Evolutionary conservation across 1,140 invertebrate genomes (phyloP).

Genomic region (Drosophila asahinai): DNA sequence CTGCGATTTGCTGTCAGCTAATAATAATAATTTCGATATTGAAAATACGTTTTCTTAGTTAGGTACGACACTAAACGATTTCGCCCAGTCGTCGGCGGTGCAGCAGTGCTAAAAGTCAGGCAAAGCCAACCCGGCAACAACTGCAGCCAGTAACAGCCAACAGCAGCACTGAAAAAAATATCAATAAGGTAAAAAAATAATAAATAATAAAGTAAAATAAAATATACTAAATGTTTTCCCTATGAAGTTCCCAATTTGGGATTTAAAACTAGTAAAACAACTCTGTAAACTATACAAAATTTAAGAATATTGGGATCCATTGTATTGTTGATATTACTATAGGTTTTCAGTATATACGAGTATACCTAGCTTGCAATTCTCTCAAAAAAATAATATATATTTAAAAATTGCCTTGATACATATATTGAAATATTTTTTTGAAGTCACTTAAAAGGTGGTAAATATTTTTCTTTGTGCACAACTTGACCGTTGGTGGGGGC

Average conservation of each 20-base stretch:
- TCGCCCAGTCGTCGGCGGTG: constrained; percentile 67
- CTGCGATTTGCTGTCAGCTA: constrained; percentile 84
- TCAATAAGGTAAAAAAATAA: neutral
- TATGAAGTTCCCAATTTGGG: too few relatives aligned
- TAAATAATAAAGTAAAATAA: too few relatives aligned
- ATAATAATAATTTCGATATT: constrained; percentile 85
- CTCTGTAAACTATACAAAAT: too few relatives aligned
- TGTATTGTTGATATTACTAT: too few relatives aligned
- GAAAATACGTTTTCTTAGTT: constrained; percentile 84
- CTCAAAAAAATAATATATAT: neutral
- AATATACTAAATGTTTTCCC: too few relatives aligned
- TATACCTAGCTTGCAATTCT: too few relatives aligned
- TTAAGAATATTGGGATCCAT: too few relatives aligned
- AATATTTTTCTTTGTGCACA: constrained; percentile 14
- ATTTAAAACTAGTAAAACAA: too few relatives aligned
- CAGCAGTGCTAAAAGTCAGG: constrained; percentile 76
- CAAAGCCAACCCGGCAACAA: constrained; percentile 47
- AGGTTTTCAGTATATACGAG: neutral
- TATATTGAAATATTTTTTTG: neutral
- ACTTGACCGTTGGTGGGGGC: constrained; percentile 81
- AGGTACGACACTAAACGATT: constrained; percentile 83
- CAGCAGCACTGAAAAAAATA: constrained; percentile 11
- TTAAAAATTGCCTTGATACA: too few relatives aligned
- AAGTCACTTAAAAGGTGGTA: neutral
- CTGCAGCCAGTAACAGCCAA: constrained; percentile 21